Conservation (phyloP, 2,797 vertebrate species). For the Lacerta viridis region DNA sequence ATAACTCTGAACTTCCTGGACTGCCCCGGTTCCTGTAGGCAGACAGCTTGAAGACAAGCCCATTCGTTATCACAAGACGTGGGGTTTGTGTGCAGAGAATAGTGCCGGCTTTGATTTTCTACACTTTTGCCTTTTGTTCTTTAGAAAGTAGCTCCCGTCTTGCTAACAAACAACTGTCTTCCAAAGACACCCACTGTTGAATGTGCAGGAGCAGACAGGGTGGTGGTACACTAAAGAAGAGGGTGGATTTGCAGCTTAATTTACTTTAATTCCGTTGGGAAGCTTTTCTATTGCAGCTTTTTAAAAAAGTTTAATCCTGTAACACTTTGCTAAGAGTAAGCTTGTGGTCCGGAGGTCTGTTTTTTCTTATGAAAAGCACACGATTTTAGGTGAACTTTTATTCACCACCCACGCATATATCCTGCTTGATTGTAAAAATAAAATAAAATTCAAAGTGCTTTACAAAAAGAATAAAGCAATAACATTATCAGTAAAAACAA, state of each 20-base stretch:
- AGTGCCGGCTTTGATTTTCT: conserved; percentile 51
- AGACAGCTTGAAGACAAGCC: conserved; percentile 47
- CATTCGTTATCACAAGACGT: conserved; percentile 41
- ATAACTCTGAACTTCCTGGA: conserved; percentile 66
- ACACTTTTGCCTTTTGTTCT: conserved; percentile 62
- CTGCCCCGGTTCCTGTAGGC: conserved; percentile 56
- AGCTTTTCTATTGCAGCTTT: conserved; percentile 45
- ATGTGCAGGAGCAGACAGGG: conserved; percentile 39
- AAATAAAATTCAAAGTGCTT: no score
- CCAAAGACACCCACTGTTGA: conserved; percentile 46
- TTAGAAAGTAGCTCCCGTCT: conserved; percentile 65
- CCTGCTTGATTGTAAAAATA: no score
- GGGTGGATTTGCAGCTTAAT: background rate
- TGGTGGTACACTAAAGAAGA: background rate
- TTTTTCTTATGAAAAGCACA: conserved; percentile 36
- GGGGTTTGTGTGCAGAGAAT: conserved; percentile 47
- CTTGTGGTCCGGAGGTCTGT: background rate
- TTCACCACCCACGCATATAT: background rate
- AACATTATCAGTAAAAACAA: no score
- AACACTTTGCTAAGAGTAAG: conserved; percentile 13
- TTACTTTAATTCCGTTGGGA: conserved; percentile 17
- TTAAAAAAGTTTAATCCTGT: conserved; percentile 28
- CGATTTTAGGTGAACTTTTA: background rate
- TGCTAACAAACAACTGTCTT: conserved; percentile 52
- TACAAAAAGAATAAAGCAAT: no score